Evolutionary conservation across 2,888 invertebrate species (phyloP).

Genomic region (Hedychridium roseum): DNA sequence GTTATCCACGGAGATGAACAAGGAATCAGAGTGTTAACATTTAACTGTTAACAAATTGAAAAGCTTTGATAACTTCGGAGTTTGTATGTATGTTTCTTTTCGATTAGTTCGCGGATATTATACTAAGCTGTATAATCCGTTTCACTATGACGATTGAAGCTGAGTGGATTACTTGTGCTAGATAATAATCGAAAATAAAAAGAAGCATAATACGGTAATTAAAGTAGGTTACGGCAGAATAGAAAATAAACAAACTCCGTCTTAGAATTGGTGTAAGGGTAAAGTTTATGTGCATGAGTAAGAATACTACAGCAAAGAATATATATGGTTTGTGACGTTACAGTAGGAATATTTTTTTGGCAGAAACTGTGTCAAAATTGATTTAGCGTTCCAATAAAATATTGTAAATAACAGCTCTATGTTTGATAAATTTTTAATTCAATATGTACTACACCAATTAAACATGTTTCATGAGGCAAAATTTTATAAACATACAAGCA

Average conservation of each 20-base stretch:
- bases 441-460: constrained; percentile 26
- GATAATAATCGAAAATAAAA: constrained; percentile 29
- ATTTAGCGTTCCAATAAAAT: constrained; percentile 37
- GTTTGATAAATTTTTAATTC: constrained; percentile 37
- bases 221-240: constrained; percentile 39
- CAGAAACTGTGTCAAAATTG: constrained; percentile 36
- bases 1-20: constrained; percentile 30
- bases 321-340: constrained; percentile 29
- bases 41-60: constrained; percentile 33
- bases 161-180: constrained; percentile 20
- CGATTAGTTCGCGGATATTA: constrained; percentile 30
- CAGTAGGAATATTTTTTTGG: constrained; percentile 31
- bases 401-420: constrained; percentile 39
- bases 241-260: constrained; percentile 41
- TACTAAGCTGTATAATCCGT: constrained; percentile 26
- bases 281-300: constrained; percentile 33
- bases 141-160: constrained; percentile 24
- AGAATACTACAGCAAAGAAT: constrained; percentile 20
- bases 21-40: constrained; percentile 32
- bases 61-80: constrained; percentile 32
- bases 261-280: constrained; percentile 38
- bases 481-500: too few relatives aligned
- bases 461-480: too few relatives aligned
- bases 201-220: constrained; percentile 42
- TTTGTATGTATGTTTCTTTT: constrained; percentile 25